A percentile compares a stretch with the other conserved stretches of the same genome.
phyloP scores from a whole-genome alignment of 2,113 vertebrate species.

The Epinephelus moara region DNA sequence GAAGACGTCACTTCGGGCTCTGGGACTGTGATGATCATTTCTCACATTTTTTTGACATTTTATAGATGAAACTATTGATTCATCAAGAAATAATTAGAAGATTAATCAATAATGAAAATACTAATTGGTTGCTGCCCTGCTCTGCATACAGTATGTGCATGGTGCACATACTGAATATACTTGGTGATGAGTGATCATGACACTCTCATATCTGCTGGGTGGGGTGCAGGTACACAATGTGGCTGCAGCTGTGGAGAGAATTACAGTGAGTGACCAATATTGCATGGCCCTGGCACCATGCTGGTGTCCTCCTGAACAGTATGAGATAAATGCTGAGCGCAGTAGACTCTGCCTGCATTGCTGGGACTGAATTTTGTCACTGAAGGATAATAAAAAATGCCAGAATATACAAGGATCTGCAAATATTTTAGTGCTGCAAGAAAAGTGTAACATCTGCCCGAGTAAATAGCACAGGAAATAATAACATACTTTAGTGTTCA shows the following conservation, averaged over 20 bases:
- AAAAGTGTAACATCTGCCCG: not conserved
- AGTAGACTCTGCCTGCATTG: slow-evolving; percentile 18
- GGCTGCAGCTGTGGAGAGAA: slow-evolving; percentile 53
- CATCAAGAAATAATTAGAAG: too few relatives aligned
- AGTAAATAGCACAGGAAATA: not conserved
- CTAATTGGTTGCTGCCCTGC: too few relatives aligned
- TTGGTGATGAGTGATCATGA: not conserved
- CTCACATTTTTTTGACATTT: too few relatives aligned
- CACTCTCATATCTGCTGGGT: not conserved
- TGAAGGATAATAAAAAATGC: not conserved
- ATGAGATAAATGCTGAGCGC: slow-evolving; percentile 30
- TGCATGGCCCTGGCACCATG: slow-evolving; percentile 36
- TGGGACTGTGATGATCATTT: too few relatives aligned
- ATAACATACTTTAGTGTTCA: not conserved
- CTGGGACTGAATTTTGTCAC: slow-evolving; percentile 11
- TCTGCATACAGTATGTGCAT: not conserved
- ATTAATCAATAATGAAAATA: too few relatives aligned
- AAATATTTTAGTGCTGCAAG: not conserved
- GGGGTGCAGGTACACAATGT: slow-evolving; percentile 26
- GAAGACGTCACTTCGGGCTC: too few relatives aligned
- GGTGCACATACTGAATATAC: not conserved
- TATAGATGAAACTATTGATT: too few relatives aligned
- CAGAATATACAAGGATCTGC: not conserved
- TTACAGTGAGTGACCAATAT: slow-evolving; percentile 51
- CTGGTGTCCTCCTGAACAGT: slow-evolving; percentile 38